Evolutionary conservation across 2,797 vertebrate species (phyloP).

Genomic region (Momotus momota): DNA sequence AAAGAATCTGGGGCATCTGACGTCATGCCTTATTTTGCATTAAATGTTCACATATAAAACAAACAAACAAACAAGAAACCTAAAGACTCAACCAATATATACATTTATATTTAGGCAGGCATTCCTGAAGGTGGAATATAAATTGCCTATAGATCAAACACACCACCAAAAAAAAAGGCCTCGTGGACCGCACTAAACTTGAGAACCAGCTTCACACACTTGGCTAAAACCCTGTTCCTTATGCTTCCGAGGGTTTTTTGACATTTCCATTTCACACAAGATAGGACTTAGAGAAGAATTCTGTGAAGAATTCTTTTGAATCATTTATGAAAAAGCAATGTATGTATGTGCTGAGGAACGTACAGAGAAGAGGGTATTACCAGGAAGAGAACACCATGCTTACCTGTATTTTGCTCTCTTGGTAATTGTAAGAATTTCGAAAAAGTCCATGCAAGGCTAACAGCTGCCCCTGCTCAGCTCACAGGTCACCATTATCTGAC

Average conservation of each 20-base stretch:
- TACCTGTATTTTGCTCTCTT: neutral
- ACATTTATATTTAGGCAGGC: neutral
- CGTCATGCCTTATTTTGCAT: neutral
- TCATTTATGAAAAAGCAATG: neutral
- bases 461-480: constrained; percentile 17
- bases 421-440: neutral
- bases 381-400: neutral
- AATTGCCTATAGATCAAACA: neutral
- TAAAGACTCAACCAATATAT: neutral
- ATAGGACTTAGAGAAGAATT: neutral
- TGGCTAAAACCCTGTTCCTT: neutral
- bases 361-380: neutral
- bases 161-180: neutral
- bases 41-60: neutral
- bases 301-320: neutral
- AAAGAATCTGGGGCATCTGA: neutral
- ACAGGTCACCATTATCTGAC: constrained; percentile 28
- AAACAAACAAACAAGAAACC: neutral
- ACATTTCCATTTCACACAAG: neutral
- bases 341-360: neutral
- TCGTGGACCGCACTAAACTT: neutral
- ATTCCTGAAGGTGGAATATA: neutral
- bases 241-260: neutral
- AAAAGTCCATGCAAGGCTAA: neutral
- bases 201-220: neutral